Conservation (phyloP, 2,888 invertebrate species). For the Acanthococcus lagerstroemiae region DNA sequence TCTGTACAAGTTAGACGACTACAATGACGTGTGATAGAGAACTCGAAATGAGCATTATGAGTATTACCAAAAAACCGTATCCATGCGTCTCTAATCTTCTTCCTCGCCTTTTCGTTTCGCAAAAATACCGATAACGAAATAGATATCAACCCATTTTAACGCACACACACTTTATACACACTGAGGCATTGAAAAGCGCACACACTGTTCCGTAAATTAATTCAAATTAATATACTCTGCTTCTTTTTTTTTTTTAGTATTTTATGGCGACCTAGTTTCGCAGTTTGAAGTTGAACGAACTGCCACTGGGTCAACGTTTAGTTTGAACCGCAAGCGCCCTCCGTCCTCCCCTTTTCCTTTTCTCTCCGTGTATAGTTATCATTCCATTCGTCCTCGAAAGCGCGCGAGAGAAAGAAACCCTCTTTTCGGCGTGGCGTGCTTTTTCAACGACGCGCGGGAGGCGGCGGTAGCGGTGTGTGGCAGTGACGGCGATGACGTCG, state of each 20-base stretch:
- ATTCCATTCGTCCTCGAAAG: slow-evolving; percentile 15
- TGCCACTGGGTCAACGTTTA: slow-evolving; percentile 31
- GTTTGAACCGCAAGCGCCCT: slow-evolving; percentile 17
- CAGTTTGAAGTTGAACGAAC: slow-evolving; percentile 30
- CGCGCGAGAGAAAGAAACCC: slow-evolving; percentile 24
- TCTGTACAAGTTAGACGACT: no score
- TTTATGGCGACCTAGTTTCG: slow-evolving; percentile 30
- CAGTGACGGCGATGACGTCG: slow-evolving; percentile 7
- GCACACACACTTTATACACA: no score
- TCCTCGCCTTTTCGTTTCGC: no score
- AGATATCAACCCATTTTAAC: no score
- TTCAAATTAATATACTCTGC: slow-evolving; percentile 23
- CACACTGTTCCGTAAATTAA: slow-evolving; percentile 29
- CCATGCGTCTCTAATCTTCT: no score
- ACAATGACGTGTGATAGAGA: no score
- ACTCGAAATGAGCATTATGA: no score
- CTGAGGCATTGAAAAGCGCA: no score
- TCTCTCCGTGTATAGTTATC: slow-evolving; percentile 6
- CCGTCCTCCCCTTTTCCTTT: slow-evolving; percentile 22
- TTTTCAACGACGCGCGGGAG: not conserved
- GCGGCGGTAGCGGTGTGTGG: no score
- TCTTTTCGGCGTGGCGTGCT: no score
- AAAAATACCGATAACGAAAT: no score
- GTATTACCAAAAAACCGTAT: no score
- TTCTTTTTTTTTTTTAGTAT: slow-evolving; percentile 2